Evolutionary conservation across 1,140 invertebrate genomes (phyloP), one percentile per base, ranked within the genome.

Genomic region (Caenorhabditis inopinata): DNA sequence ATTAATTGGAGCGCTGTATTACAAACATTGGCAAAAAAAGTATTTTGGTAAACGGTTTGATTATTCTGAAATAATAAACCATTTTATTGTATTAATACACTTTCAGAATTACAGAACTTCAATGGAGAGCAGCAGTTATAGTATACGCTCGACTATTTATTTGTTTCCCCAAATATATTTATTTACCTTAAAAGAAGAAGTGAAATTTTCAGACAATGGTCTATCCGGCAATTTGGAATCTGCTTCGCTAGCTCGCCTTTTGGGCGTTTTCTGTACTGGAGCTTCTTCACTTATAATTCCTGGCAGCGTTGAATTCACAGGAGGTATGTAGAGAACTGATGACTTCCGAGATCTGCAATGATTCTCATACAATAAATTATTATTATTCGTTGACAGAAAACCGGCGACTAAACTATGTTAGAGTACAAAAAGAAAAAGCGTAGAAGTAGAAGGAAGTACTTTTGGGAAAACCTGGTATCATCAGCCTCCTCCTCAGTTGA

Each of bases 361-460:
- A n/a, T 21, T n/a, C n/a, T n/a, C n/a, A n/a, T n/a, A n/a, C n/a
- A n/a, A n/a, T 29, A 5, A 45, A 11, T 18, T 46, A 4, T 23
- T 16, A 46, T n/a, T n/a, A 29, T 1, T 21, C n/a, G 21, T 14
- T 46, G 18, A 12, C 18, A 74, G 23, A 74, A 46, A 5, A 46
- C 18, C 46, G 25, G 5, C 38, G 27, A 32, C 62, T 73, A 75
- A 9, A 68, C 58, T 58, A 68, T 14, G 38, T 32, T 38, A 68
- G 11, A 38, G 23, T 11, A n/a, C 2, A 68, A 68, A 38, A 29
- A n/a, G 25, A 68, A 42, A 68, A 38, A 68, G 25, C 11, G 58
- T 68, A 68, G 58, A 68, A 68, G 58, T 68, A 38, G 32, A 68
- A 68, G 58, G 38, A 68, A 68, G 58, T 68, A 68, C 58, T 68